A percentile compares a stretch with the other conserved stretches of the same genome.
These are phyloP conservation scores for Epinephelus moara DNA, from an alignment of 2,113 vertebrate genomes.

Conservation along the genomic window DNA sequence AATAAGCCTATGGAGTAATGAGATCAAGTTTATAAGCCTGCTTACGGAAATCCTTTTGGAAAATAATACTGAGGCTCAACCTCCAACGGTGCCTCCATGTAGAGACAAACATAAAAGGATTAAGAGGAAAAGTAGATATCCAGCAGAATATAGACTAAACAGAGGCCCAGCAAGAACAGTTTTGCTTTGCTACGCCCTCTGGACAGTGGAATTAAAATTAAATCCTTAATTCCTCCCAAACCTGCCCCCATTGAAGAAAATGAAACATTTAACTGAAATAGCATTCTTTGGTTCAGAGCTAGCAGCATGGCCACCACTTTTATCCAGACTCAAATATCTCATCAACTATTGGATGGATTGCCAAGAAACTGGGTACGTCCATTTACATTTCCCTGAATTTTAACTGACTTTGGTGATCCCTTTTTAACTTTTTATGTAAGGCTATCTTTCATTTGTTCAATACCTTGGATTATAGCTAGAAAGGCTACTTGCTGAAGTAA, in stretches of 20 bases:
- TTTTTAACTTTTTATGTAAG: neutral
- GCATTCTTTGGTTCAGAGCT: neutral
- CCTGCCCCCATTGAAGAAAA: neutral
- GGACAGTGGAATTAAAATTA: neutral
- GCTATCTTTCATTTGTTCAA: neutral
- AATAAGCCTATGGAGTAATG: constrained; percentile 50
- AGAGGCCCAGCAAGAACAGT: neutral
- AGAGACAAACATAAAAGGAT: constrained; percentile 43
- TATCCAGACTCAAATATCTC: neutral
- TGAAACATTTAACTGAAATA: neutral
- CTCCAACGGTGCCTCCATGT: neutral
- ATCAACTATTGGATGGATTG: neutral
- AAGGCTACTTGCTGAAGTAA: no score
- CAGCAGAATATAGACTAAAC: constrained; percentile 13
- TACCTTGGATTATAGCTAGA: no score
- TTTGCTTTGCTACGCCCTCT: neutral
- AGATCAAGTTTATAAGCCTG: constrained; percentile 47
- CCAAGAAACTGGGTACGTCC: no score
- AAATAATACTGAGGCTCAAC: constrained; percentile 44
- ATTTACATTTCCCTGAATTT: neutral
- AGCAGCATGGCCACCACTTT: neutral
- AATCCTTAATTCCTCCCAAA: constrained; percentile 24
- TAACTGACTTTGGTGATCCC: neutral
- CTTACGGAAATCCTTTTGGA: constrained; percentile 49
- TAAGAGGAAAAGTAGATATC: constrained; percentile 39